Percentiles rank a stretch among this genome's conserved stretches.
phyloP scores from a whole-genome alignment of 2,797 vertebrate genomes.

The Luscinia megarhynchos region DNA sequence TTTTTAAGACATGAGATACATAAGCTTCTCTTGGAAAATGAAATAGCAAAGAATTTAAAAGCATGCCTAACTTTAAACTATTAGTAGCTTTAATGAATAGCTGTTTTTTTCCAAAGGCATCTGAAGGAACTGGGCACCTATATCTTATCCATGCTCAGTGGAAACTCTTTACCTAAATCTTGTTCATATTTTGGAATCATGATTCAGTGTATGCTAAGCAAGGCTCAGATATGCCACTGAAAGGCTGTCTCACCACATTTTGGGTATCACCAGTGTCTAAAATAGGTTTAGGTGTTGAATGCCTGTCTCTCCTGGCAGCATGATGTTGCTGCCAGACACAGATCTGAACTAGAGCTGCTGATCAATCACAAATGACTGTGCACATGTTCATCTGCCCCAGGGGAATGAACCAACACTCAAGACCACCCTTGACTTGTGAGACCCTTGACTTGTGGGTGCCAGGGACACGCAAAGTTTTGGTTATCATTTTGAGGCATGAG shows the following conservation, averaged over 20 bases:
- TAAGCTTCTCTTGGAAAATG: neutral
- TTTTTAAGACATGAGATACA: neutral
- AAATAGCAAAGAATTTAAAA: neutral
- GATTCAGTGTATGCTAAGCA: neutral
- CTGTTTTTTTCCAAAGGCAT: neutral
- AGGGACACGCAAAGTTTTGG: neutral
- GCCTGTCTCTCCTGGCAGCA: neutral
- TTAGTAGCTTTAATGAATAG: neutral
- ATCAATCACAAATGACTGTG: neutral
- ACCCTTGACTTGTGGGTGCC: accelerated
- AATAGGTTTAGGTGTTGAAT: neutral
- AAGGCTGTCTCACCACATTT: neutral
- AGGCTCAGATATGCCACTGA: neutral
- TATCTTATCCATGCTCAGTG: neutral
- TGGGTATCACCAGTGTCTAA: neutral
- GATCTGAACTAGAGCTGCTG: neutral
- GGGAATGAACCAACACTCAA: neutral
- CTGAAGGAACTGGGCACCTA: neutral
- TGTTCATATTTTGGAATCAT: neutral
- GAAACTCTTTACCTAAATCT: neutral
- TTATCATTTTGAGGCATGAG: neutral
- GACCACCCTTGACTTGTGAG: neutral
- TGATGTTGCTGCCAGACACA: neutral
- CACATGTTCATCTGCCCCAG: neutral
- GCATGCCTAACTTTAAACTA: neutral